Evolutionary conservation across 2,888 invertebrate genomes (phyloP), one percentile per base, ranked within the genome.

Genomic region (Blastobasis lacticolella): DNA sequence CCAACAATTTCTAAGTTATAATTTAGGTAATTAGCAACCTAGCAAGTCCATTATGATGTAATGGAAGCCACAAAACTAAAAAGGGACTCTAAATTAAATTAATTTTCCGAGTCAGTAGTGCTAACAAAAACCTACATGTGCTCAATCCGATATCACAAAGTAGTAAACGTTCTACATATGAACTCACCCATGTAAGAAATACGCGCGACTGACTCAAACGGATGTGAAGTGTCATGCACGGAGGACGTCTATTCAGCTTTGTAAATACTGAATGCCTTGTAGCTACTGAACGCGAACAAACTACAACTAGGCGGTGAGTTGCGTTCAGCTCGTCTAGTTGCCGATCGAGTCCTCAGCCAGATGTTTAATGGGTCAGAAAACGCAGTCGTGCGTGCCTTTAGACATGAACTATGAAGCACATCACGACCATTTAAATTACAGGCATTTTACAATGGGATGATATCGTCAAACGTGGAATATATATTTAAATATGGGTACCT

Each of bases 281-380:
- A 23, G 23, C 23, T 23, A 42, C 9, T 66, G 41, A 48, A 72
- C 66, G 64, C 67, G 66, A 70, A 69, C 67, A 60, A 58, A 58
- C 64, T 62, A 10, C 10, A 40, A 46, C 43, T 52, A 67, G 62
- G 61, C 61, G 71, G 69, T 65, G 67, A 69, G 63, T 62, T 64
- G 68, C 57, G 57, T 56, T 62, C 65, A 58, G 63, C 60, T 60
- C 64, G 62, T 54, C 53, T 58, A 58, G 61, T 56, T 64, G 67
- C 67, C 65, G 69, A 63, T 65, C 62, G 60, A 62, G 64, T 75
- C 69, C 69, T 70, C 69, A 69, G 69, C 64, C 64, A 65, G 64
- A 63, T 72, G 75, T 67, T 76, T 78, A 78, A 73, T 81, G 73
- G 79, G 71, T 71, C 78, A 78, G 73, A 76, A 75, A 76, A 70